Evolutionary conservation across 2,888 invertebrate genomes (phyloP), one percentile per base, ranked within the genome.

Genomic region (Andrena dorsata): DNA sequence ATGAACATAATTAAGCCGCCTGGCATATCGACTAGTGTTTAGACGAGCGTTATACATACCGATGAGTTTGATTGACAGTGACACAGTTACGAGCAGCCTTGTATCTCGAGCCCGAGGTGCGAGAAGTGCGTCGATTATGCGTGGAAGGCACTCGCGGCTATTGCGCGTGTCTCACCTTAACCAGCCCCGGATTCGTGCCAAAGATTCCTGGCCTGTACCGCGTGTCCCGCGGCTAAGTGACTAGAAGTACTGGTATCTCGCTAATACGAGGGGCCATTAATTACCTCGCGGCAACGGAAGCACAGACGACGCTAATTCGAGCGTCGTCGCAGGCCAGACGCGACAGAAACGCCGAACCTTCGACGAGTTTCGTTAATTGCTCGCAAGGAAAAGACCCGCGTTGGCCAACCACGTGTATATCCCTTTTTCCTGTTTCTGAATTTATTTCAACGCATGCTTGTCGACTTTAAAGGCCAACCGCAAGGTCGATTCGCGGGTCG

Each of bases 21-120:
- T 84, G 84, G 87, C 90, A 89, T 88, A 88, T 89, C 86, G 89
- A 90, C 91, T 87, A 87, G 88, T 85, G 91, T 91, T 92, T 91
- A 92, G 91, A 82, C 78, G 76, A 89, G 79, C 88, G 91, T 90
- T 90, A 87, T 89, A 90, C 93, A 93, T 93, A 91, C 91, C 90
- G 92, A 93, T 93, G 91, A 92, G 91, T 80, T 84, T 86, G 87
- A 90, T 91, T 90, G 93, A 93, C 93, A 92, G 93, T 93, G 93
- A 93, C 93, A 93, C 88, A 91, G 90, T 92, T 93, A 90, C 90
- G 82, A 84, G 74, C 80, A 91, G 85, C 92, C 92, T 93, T 92
- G 91, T 89, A 83, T 89, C 84, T 86, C 53, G 76, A 76, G 68
- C 53, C 26, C 80, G 84, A 83, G 81, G 82, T 82, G 88, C 81